These are phyloP conservation scores for Latrodectus hesperus DNA, from an alignment of 2,888 invertebrate species.

Conservation along the genomic window DNA sequence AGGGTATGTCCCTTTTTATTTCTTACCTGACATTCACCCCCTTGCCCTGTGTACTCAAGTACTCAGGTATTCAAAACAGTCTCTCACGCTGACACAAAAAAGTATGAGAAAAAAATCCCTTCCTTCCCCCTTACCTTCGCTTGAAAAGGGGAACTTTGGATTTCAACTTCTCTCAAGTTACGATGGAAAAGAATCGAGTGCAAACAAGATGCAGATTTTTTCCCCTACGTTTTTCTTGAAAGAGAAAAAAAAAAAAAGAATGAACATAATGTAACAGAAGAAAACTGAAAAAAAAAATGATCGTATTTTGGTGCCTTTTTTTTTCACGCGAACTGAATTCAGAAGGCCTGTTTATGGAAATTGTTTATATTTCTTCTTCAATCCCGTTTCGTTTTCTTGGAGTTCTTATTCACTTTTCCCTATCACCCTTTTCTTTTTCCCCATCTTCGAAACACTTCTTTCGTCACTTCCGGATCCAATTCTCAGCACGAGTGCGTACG, in stretches of 20 bases:
- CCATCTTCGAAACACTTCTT: not conserved
- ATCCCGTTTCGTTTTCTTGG: slow-evolving; percentile 25
- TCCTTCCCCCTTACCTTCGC: not conserved
- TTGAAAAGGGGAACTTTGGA: slow-evolving; percentile 7
- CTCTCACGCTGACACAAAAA: not conserved
- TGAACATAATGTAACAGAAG: too few species aligned
- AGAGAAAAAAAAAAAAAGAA: not conserved
- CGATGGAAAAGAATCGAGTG: slow-evolving; percentile 56
- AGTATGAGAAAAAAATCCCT: slow-evolving; percentile 5
- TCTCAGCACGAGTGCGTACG: slow-evolving; percentile 5
- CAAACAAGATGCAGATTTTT: slow-evolving; percentile 64
- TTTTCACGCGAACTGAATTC: slow-evolving; percentile 52
- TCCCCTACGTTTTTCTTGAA: not conserved
- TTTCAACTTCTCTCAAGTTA: slow-evolving; percentile 41
- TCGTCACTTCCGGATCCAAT: slow-evolving; percentile 47
- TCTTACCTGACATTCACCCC: not conserved
- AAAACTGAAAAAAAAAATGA: not conserved
- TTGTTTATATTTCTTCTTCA: slow-evolving; percentile 41
- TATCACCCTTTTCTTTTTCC: not conserved
- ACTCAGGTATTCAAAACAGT: not conserved
- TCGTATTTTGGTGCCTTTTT: not conserved
- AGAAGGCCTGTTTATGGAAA: slow-evolving; percentile 64
- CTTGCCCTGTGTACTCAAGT: not conserved
- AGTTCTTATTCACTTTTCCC: slow-evolving; percentile 6
- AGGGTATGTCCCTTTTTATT: too few species aligned